Evolutionary conservation across 2,888 invertebrate genomes (phyloP), one percentile per base, ranked within the genome.

Genomic region (Archips xylosteana): DNA sequence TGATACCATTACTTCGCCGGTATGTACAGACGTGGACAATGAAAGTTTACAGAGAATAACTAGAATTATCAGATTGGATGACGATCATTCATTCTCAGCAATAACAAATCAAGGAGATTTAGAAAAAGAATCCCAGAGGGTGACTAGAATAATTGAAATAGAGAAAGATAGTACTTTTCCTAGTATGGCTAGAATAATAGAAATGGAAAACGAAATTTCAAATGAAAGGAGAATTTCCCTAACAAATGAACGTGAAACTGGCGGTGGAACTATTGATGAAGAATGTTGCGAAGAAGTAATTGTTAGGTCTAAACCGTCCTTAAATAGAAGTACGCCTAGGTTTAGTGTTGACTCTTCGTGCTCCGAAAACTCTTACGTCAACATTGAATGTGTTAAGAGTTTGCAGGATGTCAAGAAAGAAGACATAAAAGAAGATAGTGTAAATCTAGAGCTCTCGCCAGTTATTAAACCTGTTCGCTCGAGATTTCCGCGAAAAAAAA

Each of bases 331-430:
- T 86, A 88, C 90, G 75, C 92, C 92, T 85, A 91, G 94, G 82
- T 92, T 94, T 86, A 95, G 94, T 87, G 87, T 94, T 79, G 95
- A 95, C 87, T 94, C 94, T 87, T 94, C 93, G 78, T 92, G 94
- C 93, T 94, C 95, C 90, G 94, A 95, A 90, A 94, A 94, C 91
- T 94, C 94, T 90, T 95, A 95, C 84, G 94, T 94, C 80, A 95
- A 95, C 87, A 93, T 95, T 84, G 95, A 95, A 79, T 88, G 91
- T 84, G 86, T 94, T 77, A 94, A 92, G 92, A 93, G 94, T 92
- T 94, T 92, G 87, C 92, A 89, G 92, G 94, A 94, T 90, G 92
- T 91, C 82, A 94, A 87, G 87, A 93, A 90, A 87, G 94, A 93
- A 80, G 92, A 93, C 76, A 82, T 79, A 72, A 80, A 80, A 70